These are phyloP conservation scores for Periophthalmodon schlosseri DNA, from an alignment of 2,113 vertebrate species.

Conservation along the genomic window DNA sequence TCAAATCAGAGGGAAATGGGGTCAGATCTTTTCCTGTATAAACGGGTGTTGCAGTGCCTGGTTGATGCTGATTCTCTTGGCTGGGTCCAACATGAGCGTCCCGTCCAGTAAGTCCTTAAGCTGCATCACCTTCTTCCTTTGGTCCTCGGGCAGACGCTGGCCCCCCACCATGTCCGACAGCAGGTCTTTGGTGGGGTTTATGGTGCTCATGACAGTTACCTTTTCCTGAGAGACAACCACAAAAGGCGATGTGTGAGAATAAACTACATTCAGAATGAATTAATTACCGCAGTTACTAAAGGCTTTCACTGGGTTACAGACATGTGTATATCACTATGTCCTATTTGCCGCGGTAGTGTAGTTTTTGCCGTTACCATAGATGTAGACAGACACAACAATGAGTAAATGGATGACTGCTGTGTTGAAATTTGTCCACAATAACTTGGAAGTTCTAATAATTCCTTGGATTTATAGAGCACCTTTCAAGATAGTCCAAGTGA, in stretches of 20 bases:
- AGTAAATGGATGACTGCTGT: no score
- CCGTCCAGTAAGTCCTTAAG: constrained; percentile 97
- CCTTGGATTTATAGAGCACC: no score
- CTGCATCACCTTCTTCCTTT: constrained; percentile 99
- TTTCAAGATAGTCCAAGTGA: no score
- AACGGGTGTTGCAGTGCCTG: constrained; percentile 98
- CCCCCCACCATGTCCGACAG: constrained; percentile 94
- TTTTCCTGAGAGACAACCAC: constrained; percentile 83
- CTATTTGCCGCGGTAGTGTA: no score
- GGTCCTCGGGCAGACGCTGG: constrained; percentile 98
- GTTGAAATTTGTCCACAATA: no score
- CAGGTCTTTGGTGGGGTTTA: constrained; percentile 99
- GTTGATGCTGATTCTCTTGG: constrained; percentile 99
- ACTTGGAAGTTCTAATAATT: no score
- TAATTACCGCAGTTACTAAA: no score
- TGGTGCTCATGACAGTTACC: constrained; percentile 99
- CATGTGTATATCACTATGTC: no score
- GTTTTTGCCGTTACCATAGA: no score
- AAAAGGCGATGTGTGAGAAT: background rate
- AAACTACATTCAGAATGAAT: background rate
- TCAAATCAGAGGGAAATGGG: constrained; percentile 39
- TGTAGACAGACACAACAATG: no score
- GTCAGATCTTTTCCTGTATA: constrained; percentile 98
- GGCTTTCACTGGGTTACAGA: background rate
- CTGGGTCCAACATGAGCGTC: constrained; percentile 98